Conservation (phyloP, 2,888 invertebrate genomes). For the Phyto melanocephala region DNA sequence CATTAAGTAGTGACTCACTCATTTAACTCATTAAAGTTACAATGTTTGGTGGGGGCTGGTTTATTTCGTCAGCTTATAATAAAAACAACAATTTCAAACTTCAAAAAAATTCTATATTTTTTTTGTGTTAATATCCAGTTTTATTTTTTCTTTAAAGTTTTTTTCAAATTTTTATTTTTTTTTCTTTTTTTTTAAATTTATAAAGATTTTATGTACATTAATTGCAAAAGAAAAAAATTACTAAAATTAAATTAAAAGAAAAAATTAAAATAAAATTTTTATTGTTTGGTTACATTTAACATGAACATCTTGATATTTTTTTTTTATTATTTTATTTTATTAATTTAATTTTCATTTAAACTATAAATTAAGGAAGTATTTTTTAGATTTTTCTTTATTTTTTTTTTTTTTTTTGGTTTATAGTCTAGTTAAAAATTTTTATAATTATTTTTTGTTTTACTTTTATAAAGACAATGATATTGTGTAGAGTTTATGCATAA, state of each 20-base stretch:
- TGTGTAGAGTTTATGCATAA: background rate
- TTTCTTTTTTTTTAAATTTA: constrained; percentile 5
- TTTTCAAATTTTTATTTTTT: constrained; percentile 36
- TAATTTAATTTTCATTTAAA: constrained; percentile 21
- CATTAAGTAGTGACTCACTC: no score
- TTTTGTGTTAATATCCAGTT: constrained; percentile 24
- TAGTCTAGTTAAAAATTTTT: constrained; percentile 10
- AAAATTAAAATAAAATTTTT: background rate
- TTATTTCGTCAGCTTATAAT: background rate
- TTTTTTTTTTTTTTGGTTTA: background rate
- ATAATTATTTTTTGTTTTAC: constrained; percentile 5
- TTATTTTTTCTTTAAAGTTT: constrained; percentile 21
- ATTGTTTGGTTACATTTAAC: constrained; percentile 36
- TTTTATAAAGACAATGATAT: constrained; percentile 31
- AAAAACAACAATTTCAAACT: background rate
- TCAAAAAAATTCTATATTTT: background rate
- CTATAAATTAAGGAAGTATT: constrained; percentile 6
- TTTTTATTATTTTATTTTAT: background rate
- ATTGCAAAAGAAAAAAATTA: constrained; percentile 26
- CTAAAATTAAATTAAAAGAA: constrained; percentile 12
- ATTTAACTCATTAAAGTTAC: no score
- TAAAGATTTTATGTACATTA: constrained; percentile 43
- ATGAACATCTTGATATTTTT: constrained; percentile 24
- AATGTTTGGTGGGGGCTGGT: no score
- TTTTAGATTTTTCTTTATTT: background rate